Base-by-base conservation (phyloP, 2,113 vertebrate genomes). In the Ciconia stormi region DNA sequence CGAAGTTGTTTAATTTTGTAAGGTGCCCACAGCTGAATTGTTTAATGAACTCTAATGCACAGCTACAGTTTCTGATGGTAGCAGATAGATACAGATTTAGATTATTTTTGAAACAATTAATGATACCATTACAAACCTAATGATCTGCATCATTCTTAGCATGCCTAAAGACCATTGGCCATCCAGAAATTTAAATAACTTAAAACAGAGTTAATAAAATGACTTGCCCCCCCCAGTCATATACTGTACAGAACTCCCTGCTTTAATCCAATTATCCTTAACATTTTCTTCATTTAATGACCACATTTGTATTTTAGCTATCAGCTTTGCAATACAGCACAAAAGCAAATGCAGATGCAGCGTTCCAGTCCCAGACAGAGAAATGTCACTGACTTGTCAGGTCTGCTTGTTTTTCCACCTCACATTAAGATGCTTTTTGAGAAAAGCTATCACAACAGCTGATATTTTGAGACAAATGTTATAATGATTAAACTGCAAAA, bases 91-190 rank as follows among this genome's bases (percentile, higher is more conserved):
- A 95, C 7, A 81, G 83, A 70, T 67, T 87, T 77, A 78, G 76
- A 92, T 92, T 90, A 82, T 63, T 96, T 94, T 89, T 84, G 21
- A 97, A 93, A 93, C 63, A 93, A 89, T 86, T 94, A 95, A 96
- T 81, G 82, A 83, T 82, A 79, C 47, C 65, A 90, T 92, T 92
- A 92, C 53, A 71, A 81, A 94, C 55, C 21, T 91, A 97, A 95
- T 20, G 49, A 87, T 89, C 82, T 92, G 72, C 83, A 89, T 78
- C 38, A 83, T 55, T 94, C 69, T 83, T 63, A 71, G 52, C 42
- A 90, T 20, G 82, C 65, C 69, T 58, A 42, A 95, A 95, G 69
- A 95, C 71, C 50, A 80, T 25, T 0, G 0, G 32, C 72, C 56
- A 91, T 65, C 52, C 30, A 76, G 89, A 87, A 87, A 92, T 93